A percentile compares a stretch with the other conserved stretches of the same genome.
These are phyloP conservation scores for Chionomys nivalis DNA, from an alignment of 2,113 vertebrate genomes.

Conservation along the genomic window DNA sequence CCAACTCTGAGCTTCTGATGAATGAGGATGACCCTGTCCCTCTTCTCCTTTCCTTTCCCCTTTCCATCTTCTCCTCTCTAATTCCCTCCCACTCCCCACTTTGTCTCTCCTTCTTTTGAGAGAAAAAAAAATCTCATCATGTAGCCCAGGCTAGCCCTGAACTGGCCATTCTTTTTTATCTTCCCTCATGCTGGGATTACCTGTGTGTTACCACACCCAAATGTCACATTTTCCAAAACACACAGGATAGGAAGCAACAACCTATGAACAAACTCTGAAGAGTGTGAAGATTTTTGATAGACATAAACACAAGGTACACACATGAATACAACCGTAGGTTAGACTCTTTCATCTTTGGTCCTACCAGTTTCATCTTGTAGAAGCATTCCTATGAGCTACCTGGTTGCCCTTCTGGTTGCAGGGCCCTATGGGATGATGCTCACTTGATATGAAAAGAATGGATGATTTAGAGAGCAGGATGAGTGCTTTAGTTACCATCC, in stretches of 20 bases:
- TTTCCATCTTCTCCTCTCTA: neutral
- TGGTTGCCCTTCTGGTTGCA: neutral
- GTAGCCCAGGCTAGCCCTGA: neutral
- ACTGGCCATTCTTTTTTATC: neutral
- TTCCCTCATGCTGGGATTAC: neutral
- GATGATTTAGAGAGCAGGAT: neutral
- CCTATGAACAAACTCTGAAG: neutral
- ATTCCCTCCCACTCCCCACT: neutral
- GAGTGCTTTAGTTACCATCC: neutral
- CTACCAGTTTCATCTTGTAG: neutral
- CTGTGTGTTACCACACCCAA: neutral
- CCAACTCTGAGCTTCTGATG: neutral
- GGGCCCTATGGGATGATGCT: neutral
- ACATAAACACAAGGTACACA: neutral
- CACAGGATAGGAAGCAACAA: neutral
- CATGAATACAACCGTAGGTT: neutral
- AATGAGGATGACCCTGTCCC: neutral
- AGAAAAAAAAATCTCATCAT: neutral
- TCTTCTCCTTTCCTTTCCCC: neutral
- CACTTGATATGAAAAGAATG: neutral
- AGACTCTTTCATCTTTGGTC: neutral
- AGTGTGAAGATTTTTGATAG: neutral
- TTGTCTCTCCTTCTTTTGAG: neutral
- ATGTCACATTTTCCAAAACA: neutral
- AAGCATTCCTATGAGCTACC: neutral